These are phyloP conservation scores for Vicugna pacos DNA, from an alignment of 2,113 vertebrate genomes.

Conservation along the genomic window DNA sequence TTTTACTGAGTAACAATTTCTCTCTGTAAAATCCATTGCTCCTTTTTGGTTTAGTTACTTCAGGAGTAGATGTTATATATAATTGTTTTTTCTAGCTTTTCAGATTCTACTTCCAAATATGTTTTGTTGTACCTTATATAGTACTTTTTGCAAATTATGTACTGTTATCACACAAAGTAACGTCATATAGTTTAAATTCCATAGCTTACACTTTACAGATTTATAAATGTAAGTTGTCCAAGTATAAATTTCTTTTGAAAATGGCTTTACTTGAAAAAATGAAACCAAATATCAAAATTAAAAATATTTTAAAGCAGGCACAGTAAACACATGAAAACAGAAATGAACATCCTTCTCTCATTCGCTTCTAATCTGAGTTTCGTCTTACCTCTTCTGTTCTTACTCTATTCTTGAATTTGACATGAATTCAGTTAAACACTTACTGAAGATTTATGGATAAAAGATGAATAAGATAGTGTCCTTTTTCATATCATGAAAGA, in stretches of 20 bases:
- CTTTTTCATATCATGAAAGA: background rate
- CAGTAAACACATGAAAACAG: background rate
- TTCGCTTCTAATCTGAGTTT: background rate
- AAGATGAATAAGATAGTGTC: background rate
- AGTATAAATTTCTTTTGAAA: background rate
- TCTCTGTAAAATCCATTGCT: background rate
- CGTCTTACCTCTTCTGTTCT: background rate
- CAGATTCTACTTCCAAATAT: background rate
- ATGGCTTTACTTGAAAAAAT: slow-evolving; percentile 24
- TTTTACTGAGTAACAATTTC: background rate
- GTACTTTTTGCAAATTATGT: background rate
- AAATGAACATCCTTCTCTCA: background rate
- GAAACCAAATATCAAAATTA: background rate
- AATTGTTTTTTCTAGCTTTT: background rate
- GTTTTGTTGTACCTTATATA: background rate
- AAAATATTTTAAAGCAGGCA: background rate
- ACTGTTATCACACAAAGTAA: background rate
- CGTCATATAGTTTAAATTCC: background rate
- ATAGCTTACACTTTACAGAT: background rate
- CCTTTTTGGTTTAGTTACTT: slow-evolving; percentile 4
- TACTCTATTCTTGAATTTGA: background rate
- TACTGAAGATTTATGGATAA: background rate
- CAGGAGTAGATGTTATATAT: background rate
- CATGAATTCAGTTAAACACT: background rate
- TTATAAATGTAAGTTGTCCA: background rate